Conservation (phyloP, 2,113 vertebrate genomes). For the Nestor notabilis region DNA sequence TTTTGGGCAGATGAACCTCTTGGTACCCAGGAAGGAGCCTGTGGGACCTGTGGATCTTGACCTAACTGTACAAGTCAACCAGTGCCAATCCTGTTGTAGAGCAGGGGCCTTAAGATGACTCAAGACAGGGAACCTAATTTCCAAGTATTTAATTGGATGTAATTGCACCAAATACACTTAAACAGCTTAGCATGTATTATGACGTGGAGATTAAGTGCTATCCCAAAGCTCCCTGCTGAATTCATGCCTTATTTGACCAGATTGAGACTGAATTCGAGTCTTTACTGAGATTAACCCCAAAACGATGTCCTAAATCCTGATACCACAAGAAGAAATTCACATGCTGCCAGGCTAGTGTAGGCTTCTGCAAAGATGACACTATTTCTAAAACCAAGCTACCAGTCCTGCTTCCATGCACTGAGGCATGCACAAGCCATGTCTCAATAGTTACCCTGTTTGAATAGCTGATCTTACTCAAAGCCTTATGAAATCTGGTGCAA, state of each 20-base stretch:
- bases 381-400: background rate
- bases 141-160: background rate
- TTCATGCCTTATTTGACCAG: background rate
- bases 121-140: background rate
- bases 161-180: conserved; percentile 33
- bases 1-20: background rate
- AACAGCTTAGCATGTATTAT: conserved; percentile 1
- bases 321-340: background rate
- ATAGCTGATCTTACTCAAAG: background rate
- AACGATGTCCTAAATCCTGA: background rate
- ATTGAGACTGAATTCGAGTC: background rate
- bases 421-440: background rate
- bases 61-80: background rate
- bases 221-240: background rate
- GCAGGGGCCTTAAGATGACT: background rate
- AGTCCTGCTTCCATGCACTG: background rate
- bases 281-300: background rate
- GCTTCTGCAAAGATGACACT: background rate
- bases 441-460: background rate
- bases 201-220: background rate
- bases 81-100: background rate
- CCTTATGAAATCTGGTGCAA: background rate
- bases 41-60: background rate
- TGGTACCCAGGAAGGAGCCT: background rate
- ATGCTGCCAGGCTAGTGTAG: background rate